Evolutionary conservation across 2,797 vertebrate genomes (phyloP).

Genomic region (Oceanodroma leucorhoa): DNA sequence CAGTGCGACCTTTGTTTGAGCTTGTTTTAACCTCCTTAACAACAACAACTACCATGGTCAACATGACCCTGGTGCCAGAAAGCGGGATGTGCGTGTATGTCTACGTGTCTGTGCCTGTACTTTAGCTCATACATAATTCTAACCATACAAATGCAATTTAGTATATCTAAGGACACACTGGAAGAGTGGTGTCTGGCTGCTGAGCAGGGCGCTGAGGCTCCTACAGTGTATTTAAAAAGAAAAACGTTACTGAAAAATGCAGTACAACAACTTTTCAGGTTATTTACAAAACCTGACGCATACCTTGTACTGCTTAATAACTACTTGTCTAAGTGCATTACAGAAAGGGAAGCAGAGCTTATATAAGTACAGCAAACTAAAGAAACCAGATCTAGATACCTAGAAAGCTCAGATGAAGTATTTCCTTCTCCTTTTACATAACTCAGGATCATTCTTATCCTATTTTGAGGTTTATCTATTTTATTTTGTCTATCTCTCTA

Average conservation of each 20-base stretch:
- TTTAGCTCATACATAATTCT: background rate
- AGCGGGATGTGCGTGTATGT: rapidly evolving
- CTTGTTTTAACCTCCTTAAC: background rate
- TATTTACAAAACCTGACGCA: background rate
- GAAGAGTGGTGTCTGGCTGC: background rate
- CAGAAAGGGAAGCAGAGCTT: background rate
- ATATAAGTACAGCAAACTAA: background rate
- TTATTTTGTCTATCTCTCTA: background rate
- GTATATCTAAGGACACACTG: background rate
- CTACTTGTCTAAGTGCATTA: background rate
- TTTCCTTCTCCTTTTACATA: background rate
- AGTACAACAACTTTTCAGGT: background rate
- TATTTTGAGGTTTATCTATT: background rate
- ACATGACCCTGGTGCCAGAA: background rate
- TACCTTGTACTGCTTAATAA: background rate
- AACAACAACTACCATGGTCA: background rate
- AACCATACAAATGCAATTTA: background rate
- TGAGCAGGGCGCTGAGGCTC: background rate
- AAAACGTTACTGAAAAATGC: background rate
- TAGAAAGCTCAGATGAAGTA: background rate
- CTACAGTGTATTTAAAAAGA: background rate
- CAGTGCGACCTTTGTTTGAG: background rate
- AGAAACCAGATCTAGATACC: background rate
- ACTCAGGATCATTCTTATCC: background rate
- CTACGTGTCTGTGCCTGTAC: background rate